Evolutionary conservation across 2,888 invertebrate species (phyloP).

Genomic region (Melinaea marsaeus): DNA sequence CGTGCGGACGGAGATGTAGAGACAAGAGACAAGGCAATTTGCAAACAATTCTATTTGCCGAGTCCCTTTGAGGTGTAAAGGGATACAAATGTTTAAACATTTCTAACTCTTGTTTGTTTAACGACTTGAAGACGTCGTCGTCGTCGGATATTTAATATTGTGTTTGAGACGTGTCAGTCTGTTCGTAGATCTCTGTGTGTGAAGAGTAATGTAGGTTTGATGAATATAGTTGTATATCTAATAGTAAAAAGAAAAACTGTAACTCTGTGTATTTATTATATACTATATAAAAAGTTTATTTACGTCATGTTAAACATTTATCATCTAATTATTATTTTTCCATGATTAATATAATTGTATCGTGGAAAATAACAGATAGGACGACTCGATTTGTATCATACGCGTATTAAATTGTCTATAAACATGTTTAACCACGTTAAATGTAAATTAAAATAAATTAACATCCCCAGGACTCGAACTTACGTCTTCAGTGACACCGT

Average conservation of each 20-base stretch:
- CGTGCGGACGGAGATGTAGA: conserved; percentile 17
- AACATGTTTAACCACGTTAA: too few relatives aligned
- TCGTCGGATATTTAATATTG: conserved; percentile 1
- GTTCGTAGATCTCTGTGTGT: neutral
- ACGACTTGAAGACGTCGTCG: neutral
- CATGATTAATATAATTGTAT: neutral
- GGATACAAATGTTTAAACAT: conserved; percentile 4
- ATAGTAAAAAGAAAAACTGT: too few relatives aligned
- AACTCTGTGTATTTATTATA: too few relatives aligned
- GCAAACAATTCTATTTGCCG: conserved; percentile 10
- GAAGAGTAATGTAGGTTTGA: neutral
- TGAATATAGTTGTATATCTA: too few relatives aligned
- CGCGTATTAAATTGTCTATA: neutral
- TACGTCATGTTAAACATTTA: neutral
- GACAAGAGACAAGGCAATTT: conserved; percentile 16
- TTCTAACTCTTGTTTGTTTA: conserved; percentile 6
- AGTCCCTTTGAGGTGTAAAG: conserved; percentile 9
- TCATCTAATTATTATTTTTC: neutral
- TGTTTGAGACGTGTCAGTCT: neutral
- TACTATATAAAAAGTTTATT: neutral
- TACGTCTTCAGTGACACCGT: too few relatives aligned
- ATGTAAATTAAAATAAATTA: too few relatives aligned
- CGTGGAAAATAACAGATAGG: neutral
- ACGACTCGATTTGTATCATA: neutral
- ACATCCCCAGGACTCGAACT: too few relatives aligned